Evolutionary conservation across 2,888 invertebrate genomes (phyloP), one percentile per base, ranked within the genome.

Genomic region (Apodemia duryi): DNA sequence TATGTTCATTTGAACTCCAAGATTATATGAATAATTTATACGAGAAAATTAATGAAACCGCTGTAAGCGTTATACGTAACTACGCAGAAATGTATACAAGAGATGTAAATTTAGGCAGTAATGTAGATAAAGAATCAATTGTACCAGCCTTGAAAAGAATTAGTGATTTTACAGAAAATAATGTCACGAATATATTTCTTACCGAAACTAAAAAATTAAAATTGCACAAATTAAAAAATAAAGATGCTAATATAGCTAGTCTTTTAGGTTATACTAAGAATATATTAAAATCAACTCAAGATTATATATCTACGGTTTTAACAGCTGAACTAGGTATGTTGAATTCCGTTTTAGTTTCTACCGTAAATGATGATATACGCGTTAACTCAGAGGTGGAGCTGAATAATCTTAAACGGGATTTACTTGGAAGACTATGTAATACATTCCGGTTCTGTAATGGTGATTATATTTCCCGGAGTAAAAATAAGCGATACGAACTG

Each of bases 61-160:
- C 77, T 1, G 77, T 80, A 0, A 79, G 74, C 28, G 74, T 77
- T 0, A 75, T 87, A 51, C 77, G 68, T 41, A 84, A 83, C 66
- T 89, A 87, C 62, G 80, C 75, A 51, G 80, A 81, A 11, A 88
- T 89, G 86, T 90, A 84, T 62, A 61, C 63, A 0, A 76, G 76
- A 67, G 88, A 89, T 29, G 78, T 81, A 0, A 75, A 74, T 11
- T 68, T 71, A 0, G 80, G 80, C 11, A 69, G 66, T 0, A 75
- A 69, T n/a, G 51, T 69, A 0, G 77, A 81, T 35, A 78, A 78
- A 61, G 68, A 75, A 11, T 64, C 63, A 0, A 75, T 86, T 1
- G 66, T 77, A 1, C 21, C 51, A 10, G 21, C 73, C n/a, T 64
- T 88, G 38, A 72, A 74, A 0, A 73, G 74, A 38, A 64, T 78